These are phyloP conservation scores for Guaruba guarouba DNA, from an alignment of 2,113 vertebrate genomes.

Conservation along the genomic window DNA sequence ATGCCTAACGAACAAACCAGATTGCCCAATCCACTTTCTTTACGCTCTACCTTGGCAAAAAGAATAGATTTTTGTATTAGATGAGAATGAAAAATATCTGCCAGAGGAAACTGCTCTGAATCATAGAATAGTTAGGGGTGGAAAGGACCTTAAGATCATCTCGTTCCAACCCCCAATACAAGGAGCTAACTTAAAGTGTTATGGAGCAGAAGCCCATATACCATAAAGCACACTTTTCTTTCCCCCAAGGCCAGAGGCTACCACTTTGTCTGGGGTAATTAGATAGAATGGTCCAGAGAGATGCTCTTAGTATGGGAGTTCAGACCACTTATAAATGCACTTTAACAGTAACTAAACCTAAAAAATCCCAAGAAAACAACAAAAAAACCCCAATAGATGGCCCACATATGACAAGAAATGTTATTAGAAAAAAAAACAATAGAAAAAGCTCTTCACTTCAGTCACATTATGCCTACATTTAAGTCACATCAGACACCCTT, in stretches of 20 bases:
- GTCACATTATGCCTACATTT: not conserved
- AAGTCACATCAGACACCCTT: not conserved
- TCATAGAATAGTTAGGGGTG: not conserved
- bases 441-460: not conserved
- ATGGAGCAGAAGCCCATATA: not conserved
- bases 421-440: not conserved
- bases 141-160: not conserved
- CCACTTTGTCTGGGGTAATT: not conserved
- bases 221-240: not conserved
- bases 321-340: not conserved
- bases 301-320: not conserved
- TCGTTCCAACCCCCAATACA: not conserved
- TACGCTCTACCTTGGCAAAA: not conserved
- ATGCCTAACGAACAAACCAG: not conserved
- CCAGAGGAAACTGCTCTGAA: not conserved
- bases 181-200: not conserved
- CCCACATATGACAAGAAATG: not conserved
- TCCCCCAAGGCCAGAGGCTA: not conserved
- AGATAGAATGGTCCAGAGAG: not conserved
- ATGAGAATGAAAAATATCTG: not conserved
- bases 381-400: not conserved
- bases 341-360: not conserved
- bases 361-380: not conserved
- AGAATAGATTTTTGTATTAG: not conserved
- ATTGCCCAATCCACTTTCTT: not conserved